phyloP scores from a whole-genome alignment of 2,113 vertebrate species.

The Carassius carassius region DNA sequence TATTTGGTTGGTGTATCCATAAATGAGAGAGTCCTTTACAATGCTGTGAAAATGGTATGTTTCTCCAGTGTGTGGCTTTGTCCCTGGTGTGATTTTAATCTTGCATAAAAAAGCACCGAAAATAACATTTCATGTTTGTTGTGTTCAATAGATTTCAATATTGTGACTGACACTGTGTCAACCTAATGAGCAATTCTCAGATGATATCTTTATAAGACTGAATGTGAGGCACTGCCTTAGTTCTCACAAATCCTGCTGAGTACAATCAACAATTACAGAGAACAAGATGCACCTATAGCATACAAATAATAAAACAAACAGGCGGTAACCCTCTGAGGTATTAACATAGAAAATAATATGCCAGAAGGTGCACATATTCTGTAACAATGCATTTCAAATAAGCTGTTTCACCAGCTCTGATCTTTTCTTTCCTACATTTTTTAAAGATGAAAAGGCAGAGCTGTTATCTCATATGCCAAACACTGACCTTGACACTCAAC shows the following conservation, averaged over 20 bases:
- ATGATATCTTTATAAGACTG: background rate
- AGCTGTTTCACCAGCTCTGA: constrained; percentile 8
- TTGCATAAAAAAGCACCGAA: background rate
- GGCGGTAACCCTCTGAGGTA: background rate
- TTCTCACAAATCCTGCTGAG: constrained; percentile 2
- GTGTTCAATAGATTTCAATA: background rate
- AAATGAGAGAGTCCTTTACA: background rate
- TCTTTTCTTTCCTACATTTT: background rate
- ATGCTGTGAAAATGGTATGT: background rate
- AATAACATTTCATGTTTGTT: background rate
- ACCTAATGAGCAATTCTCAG: background rate
- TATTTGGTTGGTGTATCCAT: too few species aligned
- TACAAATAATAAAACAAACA: constrained; percentile 13
- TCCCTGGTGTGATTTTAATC: background rate
- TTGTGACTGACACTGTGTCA: background rate
- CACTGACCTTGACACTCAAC: background rate
- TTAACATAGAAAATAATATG: background rate
- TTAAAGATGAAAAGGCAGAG: background rate
- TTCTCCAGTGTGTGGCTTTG: background rate
- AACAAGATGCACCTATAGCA: background rate
- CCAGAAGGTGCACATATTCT: constrained; percentile 16
- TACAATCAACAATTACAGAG: constrained; percentile 26
- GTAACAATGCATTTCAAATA: constrained; percentile 17
- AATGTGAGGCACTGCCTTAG: background rate
- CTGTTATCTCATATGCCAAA: constrained; percentile 1